These are phyloP conservation scores for Muscicapa striata DNA, from an alignment of 2,797 vertebrate genomes.

Conservation along the genomic window DNA sequence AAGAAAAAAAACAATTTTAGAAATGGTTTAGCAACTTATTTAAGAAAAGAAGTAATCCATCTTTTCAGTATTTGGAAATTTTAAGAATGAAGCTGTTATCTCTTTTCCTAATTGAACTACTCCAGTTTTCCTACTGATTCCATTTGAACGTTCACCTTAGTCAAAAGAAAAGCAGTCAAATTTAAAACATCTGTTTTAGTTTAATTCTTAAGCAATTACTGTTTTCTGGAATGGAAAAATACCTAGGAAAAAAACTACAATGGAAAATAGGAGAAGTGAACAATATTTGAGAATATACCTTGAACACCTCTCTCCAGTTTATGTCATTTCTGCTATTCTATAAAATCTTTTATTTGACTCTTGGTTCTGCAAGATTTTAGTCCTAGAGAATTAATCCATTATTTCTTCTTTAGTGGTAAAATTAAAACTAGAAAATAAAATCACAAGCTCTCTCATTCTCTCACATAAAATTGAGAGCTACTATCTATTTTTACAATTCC, in stretches of 20 bases:
- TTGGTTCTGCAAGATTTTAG: background rate
- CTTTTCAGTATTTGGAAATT: background rate
- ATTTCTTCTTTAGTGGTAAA: background rate
- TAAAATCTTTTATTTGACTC: background rate
- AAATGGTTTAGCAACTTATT: background rate
- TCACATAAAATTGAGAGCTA: background rate
- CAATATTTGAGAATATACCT: background rate
- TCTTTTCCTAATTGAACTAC: background rate
- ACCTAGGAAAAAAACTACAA: background rate
- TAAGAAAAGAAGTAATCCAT: background rate
- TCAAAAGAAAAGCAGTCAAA: background rate
- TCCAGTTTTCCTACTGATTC: background rate
- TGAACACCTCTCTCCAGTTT: background rate
- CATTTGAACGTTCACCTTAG: background rate
- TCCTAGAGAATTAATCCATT: background rate
- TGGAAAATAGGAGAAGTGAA: background rate
- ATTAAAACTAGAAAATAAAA: background rate
- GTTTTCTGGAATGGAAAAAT: constrained; percentile 1
- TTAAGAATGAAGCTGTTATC: background rate
- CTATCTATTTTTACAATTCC: background rate
- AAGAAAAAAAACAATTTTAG: constrained; percentile 38
- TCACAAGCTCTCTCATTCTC: background rate
- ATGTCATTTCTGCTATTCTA: background rate
- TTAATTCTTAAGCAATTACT: background rate
- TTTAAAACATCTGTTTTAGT: background rate